Evolutionary conservation across 2,888 invertebrate genomes (phyloP), one percentile per base, ranked within the genome.

Genomic region (Lepetodrilus schrolli): DNA sequence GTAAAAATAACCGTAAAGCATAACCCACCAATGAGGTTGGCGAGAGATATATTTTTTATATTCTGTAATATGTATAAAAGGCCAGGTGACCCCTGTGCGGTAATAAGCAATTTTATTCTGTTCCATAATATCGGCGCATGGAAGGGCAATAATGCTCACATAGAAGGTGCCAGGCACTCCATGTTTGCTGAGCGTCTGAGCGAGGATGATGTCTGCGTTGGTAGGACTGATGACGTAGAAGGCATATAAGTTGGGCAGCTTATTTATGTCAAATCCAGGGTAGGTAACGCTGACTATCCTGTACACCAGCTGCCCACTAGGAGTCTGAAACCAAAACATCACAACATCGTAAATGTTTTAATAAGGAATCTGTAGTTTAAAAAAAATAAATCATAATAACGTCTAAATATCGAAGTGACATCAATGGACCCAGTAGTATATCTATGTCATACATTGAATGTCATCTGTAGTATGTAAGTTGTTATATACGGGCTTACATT

Each of bases 151-250:
- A n/a, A 34, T 48, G 72, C 74, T 74, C 50, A 83, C 80, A 47
- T 70, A 71, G 36, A 82, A 82, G 23, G 23, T 65, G 66, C 79
- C 74, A 4, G 84, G 84, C 2, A 85, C 79, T 13, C 80, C 75
- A 3, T 38, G n/a, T 58, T 82, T 76, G 5, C 80, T 82, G 26
- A 88, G 75, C 20, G 83, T 83, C 69, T 82, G 80, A 17, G 80
- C 80, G 43, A 85, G 70, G 72, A 83, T 84, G 47, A 85, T 78
- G 21, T 78, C 80, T 4, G 84, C 85, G 30, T 80, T 76, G 2
- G 82, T 78, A 10, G 78, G 79, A 43, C 83, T 84, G 68, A 82
- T 75, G 13, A 83, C 80, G 79, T 84, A 85, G 70, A 82, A 83
- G 49, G 74, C 79, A 38, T 74, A 76, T 0, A 72, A 73, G 66